These are phyloP conservation scores for Euthynnus affinis DNA, from an alignment of 2,797 vertebrate genomes.

Conservation along the genomic window DNA sequence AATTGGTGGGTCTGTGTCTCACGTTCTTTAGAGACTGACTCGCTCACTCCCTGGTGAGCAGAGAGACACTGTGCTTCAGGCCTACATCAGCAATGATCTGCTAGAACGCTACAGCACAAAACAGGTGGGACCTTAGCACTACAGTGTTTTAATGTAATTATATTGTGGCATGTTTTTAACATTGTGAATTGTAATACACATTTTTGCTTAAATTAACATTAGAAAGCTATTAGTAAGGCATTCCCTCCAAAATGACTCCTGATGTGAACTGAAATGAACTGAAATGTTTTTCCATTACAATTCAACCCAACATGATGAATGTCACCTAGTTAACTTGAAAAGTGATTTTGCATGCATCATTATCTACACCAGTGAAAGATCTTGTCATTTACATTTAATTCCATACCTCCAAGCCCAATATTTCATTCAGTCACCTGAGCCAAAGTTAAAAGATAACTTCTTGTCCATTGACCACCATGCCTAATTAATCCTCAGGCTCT, in stretches of 20 bases:
- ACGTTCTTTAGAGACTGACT: slow-evolving; percentile 90
- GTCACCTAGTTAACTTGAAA: background rate
- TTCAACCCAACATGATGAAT: background rate
- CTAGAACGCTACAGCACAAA: slow-evolving; percentile 86
- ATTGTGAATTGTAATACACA: background rate
- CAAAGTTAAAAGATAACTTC: slow-evolving; percentile 15
- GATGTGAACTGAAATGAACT: background rate
- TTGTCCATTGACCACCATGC: background rate
- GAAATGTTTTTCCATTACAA: background rate
- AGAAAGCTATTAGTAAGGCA: background rate
- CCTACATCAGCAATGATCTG: slow-evolving; percentile 94
- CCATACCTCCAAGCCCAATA: background rate
- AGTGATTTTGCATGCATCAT: background rate
- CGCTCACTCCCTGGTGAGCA: slow-evolving; percentile 95
- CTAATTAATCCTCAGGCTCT: slow-evolving; percentile 41
- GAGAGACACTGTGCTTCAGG: slow-evolving; percentile 94
- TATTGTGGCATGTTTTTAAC: background rate
- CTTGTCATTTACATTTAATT: background rate
- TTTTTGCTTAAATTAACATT: background rate
- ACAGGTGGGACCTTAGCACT: slow-evolving; percentile 83
- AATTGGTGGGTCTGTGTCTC: slow-evolving; percentile 32
- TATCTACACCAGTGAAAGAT: background rate
- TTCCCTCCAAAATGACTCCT: background rate
- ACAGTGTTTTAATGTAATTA: background rate
- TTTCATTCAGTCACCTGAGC: slow-evolving; percentile 1